A percentile compares a stretch with the other conserved stretches of the same genome.
These are phyloP conservation scores for Rotaria socialis DNA, from an alignment of 2,888 invertebrate genomes.

Conservation along the genomic window DNA sequence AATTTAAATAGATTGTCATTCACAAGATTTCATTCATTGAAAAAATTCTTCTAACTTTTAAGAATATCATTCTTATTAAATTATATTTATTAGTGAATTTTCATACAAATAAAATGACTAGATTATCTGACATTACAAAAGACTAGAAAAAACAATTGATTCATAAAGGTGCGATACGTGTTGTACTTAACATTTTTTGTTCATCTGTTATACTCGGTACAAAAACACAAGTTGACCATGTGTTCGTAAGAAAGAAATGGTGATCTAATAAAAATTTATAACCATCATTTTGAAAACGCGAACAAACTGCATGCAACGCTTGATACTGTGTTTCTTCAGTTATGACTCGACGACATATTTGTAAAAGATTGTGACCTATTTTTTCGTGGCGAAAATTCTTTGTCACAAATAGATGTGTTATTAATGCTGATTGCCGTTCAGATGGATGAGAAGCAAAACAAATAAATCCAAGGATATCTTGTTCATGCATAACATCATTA, in stretches of 20 bases:
- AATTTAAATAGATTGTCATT: no score
- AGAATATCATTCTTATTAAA: background rate
- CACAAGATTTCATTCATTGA: no score
- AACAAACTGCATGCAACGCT: background rate
- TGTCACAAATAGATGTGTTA: background rate
- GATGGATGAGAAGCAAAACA: background rate
- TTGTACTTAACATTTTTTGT: constrained; percentile 11
- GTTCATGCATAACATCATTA: background rate
- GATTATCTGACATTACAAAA: background rate
- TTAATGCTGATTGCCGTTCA: background rate
- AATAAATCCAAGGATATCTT: constrained; percentile 10
- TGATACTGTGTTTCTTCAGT: background rate
- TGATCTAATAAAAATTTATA: constrained; percentile 19
- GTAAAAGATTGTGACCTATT: background rate
- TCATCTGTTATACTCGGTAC: constrained; percentile 24
- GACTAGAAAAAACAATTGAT: background rate
- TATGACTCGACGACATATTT: background rate
- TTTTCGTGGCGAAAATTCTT: background rate
- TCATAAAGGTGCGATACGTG: background rate
- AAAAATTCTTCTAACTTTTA: no score
- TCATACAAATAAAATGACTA: background rate
- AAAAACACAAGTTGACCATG: constrained; percentile 14
- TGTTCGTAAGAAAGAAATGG: background rate
- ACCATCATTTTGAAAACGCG: background rate
- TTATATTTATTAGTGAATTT: background rate